Evolutionary conservation across 2,888 invertebrate species (phyloP), one percentile per base, ranked within the genome.

Genomic region (Mythimna pallens): DNA sequence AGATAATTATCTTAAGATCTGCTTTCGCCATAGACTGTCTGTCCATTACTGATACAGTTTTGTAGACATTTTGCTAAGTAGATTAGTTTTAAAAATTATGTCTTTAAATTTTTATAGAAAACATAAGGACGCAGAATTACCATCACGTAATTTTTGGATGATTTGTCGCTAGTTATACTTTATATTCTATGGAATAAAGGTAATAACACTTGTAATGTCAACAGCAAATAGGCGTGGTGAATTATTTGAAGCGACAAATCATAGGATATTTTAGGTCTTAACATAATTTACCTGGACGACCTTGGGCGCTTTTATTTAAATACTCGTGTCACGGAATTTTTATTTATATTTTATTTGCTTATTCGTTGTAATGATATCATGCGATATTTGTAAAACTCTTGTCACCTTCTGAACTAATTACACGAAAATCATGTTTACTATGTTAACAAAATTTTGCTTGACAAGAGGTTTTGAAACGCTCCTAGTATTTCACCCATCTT

Each of bases 351-450:
- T 74, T 74, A 83, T 82, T 80, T 80, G 80, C 54, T 67, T 73
- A 83, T 81, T 79, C 70, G 52, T 64, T 73, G 73, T 80, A 76
- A 86, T 82, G 80, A 85, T 82, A 83, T 87, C 89, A 89, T 81
- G 77, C 80, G 68, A 80, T 47, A 59, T 64, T 64, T 59, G 14
- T 54, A 34, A 74, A 73, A 52, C 8, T 50, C 22, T 17, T 43
- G 34, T 47, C 47, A 47, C 12, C 20, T 22, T 63, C 40, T 22
- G 17, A 30, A 61, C 14, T 22, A 6, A 54, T 54, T 69, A 52
- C 30, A 1, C 10, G 20, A 62, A 43, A 55, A 47, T 20, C 6
- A 9, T 47, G 14, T 25, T 47, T 57, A 59, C 9, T 17, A 10
- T 20, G 17, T 30, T 43, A 12, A 14, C 1, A 1, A 14, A 36